Evolutionary conservation across 2,797 vertebrate species (phyloP), one percentile per base, ranked within the genome.

Genomic region (Peromyscus aztecus): DNA sequence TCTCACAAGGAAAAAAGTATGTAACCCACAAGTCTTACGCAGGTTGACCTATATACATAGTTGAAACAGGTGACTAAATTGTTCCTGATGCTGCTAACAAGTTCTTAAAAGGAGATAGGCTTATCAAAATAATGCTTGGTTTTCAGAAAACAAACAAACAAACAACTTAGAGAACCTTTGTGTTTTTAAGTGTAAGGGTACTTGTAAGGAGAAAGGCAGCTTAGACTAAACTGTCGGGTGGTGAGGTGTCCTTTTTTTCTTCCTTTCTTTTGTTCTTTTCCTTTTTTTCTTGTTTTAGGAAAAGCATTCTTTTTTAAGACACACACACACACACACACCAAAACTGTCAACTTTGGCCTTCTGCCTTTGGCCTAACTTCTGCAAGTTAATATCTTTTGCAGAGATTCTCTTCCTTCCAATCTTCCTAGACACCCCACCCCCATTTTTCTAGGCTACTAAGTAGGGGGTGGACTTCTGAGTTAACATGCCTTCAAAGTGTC

Each of bases 91-190:
- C 12, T 92, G 7, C 2, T 90, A 94, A 82, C 37, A 95, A 92
- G 52, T 90, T 77, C 75, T 96, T 89, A 37, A 91, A 88, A 97
- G 94, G 19, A 95, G 65, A 94, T 76, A 61, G 90, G 89, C 61
- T 85, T 85, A 9, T 90, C 81, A 93, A 61, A 29, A 59, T 92
- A 80, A 80, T 88, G 65, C 77, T 69, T 89, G 92, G 78, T 92
- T 93, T 96, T 43, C 63, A 94, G 81, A 24, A 49, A 80, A 37
- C 52, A 75, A 43, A 71, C 89, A 86, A 34, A 65, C 29, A 65
- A 63, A 13, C 10, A 69, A n/a, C 31, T 86, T 55, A 89, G 16
- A 67, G 13, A 69, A 88, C 57, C 91, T 96, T 84, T 59, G 19
- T 91, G 40, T 78, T 46, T 67, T 17, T 69, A 86, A 77, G 5